A percentile compares a stretch with the other conserved stretches of the same genome.
Conservation (phyloP, 1,140 invertebrate genomes). For the Brachionus plicatilis region DNA sequence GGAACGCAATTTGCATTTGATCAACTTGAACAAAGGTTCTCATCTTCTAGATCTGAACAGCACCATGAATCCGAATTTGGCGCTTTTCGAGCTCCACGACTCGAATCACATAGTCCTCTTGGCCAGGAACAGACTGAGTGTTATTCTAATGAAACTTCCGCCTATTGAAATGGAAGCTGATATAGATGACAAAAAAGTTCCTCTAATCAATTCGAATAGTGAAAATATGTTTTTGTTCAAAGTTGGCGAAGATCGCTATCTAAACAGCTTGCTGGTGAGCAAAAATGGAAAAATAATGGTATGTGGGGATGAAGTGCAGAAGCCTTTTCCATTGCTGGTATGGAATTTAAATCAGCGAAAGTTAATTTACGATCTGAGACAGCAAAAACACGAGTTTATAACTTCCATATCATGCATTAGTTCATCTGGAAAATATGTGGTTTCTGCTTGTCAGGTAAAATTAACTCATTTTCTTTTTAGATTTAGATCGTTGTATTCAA, state of each 20-base stretch:
- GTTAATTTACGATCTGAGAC: constrained; percentile 74
- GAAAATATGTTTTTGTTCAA: constrained; percentile 44
- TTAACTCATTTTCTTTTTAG: background rate
- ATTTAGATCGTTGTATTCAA: no score
- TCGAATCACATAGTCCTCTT: constrained; percentile 70
- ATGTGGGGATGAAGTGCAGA: constrained; percentile 82
- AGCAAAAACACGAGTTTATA: constrained; percentile 79
- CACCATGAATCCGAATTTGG: constrained; percentile 87
- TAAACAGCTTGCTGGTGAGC: constrained; percentile 77
- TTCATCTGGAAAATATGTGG: constrained; percentile 69
- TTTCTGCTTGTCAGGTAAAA: constrained; percentile 58
- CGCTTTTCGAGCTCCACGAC: constrained; percentile 75
- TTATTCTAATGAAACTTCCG: constrained; percentile 75
- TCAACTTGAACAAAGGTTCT: constrained; percentile 69
- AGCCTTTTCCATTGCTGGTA: constrained; percentile 77
- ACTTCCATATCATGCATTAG: constrained; percentile 75
- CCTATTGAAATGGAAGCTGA: constrained; percentile 45
- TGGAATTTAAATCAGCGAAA: constrained; percentile 78
- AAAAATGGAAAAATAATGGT: constrained; percentile 78
- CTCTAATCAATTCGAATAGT: background rate
- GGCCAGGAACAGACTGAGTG: constrained; percentile 79
- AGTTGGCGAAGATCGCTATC: constrained; percentile 76
- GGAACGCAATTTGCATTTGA: constrained; percentile 70
- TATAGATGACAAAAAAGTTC: constrained; percentile 41
- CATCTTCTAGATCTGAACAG: constrained; percentile 70